These are phyloP conservation scores for Drosophila pruinosa DNA, from an alignment of 1,140 invertebrate genomes.

Conservation along the genomic window DNA sequence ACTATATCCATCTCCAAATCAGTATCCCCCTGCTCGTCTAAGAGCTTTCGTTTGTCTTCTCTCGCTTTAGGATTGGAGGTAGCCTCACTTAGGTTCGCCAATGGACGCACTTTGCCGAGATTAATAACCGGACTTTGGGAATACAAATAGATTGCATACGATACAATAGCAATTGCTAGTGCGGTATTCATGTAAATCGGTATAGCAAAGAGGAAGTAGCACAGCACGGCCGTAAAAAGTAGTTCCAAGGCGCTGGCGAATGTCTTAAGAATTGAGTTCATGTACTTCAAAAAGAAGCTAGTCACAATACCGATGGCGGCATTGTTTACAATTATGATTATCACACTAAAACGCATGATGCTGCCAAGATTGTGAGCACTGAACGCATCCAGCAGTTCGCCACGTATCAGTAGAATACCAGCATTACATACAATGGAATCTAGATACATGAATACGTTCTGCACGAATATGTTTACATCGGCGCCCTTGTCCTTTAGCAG, in stretches of 20 bases:
- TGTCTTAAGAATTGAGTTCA: slow-evolving; percentile 98
- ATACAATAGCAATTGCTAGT: slow-evolving; percentile 92
- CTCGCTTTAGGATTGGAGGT: slow-evolving; percentile 26
- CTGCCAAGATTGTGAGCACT: slow-evolving; percentile 84
- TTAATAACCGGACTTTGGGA: slow-evolving; percentile 93
- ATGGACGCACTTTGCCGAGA: slow-evolving; percentile 77
- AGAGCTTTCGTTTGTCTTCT: slow-evolving; percentile 60
- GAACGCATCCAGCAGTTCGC: slow-evolving; percentile 86
- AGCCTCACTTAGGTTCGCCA: slow-evolving; percentile 49
- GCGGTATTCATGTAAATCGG: slow-evolving; percentile 92
- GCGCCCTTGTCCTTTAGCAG: slow-evolving; percentile 93
- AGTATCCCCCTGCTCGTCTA: slow-evolving; percentile 62
- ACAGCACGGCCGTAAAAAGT: slow-evolving; percentile 94
- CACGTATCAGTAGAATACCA: slow-evolving; percentile 87
- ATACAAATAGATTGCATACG: slow-evolving; percentile 93
- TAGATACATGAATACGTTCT: slow-evolving; percentile 98
- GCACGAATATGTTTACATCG: slow-evolving; percentile 94
- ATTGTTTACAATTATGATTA: slow-evolving; percentile 94
- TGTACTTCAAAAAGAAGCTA: slow-evolving; percentile 95
- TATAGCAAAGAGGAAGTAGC: slow-evolving; percentile 94
- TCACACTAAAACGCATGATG: slow-evolving; percentile 87
- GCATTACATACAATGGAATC: slow-evolving; percentile 97
- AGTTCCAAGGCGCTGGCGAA: slow-evolving; percentile 97
- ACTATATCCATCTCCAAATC: slow-evolving; percentile 75
- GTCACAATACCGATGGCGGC: slow-evolving; percentile 96